phyloP scores from a whole-genome alignment of 2,888 invertebrate genomes.

The Drosophila anomelani region DNA sequence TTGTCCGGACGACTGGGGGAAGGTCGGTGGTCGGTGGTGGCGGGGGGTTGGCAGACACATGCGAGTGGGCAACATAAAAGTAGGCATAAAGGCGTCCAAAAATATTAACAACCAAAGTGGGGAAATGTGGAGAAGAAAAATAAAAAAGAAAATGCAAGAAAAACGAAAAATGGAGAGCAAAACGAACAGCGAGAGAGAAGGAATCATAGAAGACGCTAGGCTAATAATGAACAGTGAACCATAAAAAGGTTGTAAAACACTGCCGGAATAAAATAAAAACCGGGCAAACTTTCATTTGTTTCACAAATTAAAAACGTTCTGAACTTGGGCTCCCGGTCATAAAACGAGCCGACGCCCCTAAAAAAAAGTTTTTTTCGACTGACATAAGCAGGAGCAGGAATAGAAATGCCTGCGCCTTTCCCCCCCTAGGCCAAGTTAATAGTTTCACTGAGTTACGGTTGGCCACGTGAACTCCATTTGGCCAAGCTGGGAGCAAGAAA shows the following conservation, averaged over 20 bases:
- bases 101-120: slow-evolving; percentile 62
- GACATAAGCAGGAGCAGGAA: slow-evolving; percentile 4
- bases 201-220: slow-evolving; percentile 54
- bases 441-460: slow-evolving; percentile 62
- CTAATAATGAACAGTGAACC: slow-evolving; percentile 76
- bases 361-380: slow-evolving; percentile 53
- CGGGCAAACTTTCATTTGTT: slow-evolving; percentile 73
- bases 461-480: slow-evolving; percentile 70
- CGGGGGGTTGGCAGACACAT: slow-evolving; percentile 64
- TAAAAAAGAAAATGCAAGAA: slow-evolving; percentile 19
- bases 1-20: slow-evolving; percentile 71
- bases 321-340: slow-evolving; percentile 49
- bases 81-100: slow-evolving; percentile 74
- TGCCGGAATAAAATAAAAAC: slow-evolving; percentile 32
- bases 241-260: slow-evolving; percentile 75
- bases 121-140: slow-evolving; percentile 33
- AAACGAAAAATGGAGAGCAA: slow-evolving; percentile 23
- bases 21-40: slow-evolving; percentile 45
- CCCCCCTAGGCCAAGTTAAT: slow-evolving; percentile 48
- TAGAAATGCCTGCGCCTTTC: slow-evolving; percentile 16
- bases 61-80: slow-evolving; percentile 75
- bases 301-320: slow-evolving; percentile 72
- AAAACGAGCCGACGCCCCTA: slow-evolving; percentile 67
- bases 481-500: slow-evolving; percentile 64
- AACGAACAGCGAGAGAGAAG: slow-evolving; percentile 24